Evolutionary conservation across 2,797 vertebrate species (phyloP), one percentile per base, ranked within the genome.

Genomic region (Vespertilio murinus): DNA sequence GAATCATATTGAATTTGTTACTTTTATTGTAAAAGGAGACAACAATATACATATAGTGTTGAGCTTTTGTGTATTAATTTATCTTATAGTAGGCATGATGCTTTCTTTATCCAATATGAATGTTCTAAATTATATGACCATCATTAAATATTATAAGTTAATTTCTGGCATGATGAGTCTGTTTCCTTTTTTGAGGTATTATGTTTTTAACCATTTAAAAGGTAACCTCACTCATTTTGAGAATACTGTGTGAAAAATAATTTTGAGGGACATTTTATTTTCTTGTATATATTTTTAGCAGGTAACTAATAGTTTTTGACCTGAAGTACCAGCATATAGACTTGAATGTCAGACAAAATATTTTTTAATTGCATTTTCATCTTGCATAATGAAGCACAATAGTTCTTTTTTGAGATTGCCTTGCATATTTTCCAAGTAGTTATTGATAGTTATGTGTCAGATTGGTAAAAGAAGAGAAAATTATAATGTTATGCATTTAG

Each of bases 291-390:
- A 40, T 90, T 97, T 97, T 94, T 87, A 92, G 90, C 71, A 95
- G 94, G 92, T 94, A 64, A 87, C 69, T 96, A 81, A 94, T 93
- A 82, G 93, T 71, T 95, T 95, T 96, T 95, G 95, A 96, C 88
- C 89, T 96, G 71, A 42, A 71, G 5, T 77, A 89, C 65, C 23
- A 88, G 61, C 30, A n/a, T 65, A 71, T 16, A 94, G 70, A 90
- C 49, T 69, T 83, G 65, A 95, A 94, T 93, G 73, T 84, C 78
- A 96, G 86, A 87, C 8, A 70, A 30, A 79, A 52, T 94, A 65
- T 54, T 93, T 95, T 94, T 54, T 22, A 49, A 78, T 65, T 88
- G 25, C 52, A 91, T 89, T 96, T 95, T 94, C 65, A 82, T 95
- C 65, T 86, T 77, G 40, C 25, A 84, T 79, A 94, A 94, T 80